phyloP scores from a whole-genome alignment of 2,888 invertebrate species.

The Lithophane ornitopus region DNA sequence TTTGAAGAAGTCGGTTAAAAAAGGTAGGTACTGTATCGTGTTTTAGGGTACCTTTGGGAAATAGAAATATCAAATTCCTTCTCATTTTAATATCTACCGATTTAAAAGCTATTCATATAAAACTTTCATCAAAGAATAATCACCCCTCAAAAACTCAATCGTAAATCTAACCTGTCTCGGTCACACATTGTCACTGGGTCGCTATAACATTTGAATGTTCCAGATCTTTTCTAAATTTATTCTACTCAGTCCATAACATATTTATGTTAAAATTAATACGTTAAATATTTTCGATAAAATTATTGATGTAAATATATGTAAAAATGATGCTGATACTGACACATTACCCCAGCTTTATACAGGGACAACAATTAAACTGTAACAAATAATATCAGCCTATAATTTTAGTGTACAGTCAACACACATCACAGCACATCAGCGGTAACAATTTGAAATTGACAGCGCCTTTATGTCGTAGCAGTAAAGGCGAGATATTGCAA shows the following conservation, averaged over 20 bases:
- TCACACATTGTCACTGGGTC: slow-evolving; percentile 9
- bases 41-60: neutral
- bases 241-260: too few species aligned
- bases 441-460: neutral
- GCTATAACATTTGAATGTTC: neutral
- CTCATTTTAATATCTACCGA: slow-evolving; percentile 12
- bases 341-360: neutral
- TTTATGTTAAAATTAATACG: neutral
- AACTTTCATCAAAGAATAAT: slow-evolving; percentile 31
- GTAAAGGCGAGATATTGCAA: neutral
- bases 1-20: too few species aligned
- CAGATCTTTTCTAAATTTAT: neutral
- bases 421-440: too few species aligned
- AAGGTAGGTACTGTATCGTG: neutral
- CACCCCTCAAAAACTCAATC: slow-evolving; percentile 34
- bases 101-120: slow-evolving; percentile 22
- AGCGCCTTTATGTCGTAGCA: neutral
- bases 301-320: neutral
- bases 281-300: neutral
- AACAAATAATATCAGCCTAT: neutral
- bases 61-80: neutral
- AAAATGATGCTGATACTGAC: neutral
- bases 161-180: slow-evolving; percentile 39
- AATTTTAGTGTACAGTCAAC: neutral
- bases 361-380: neutral